Percentiles rank a stretch among this genome's conserved stretches.
phyloP scores from a whole-genome alignment of 1,140 invertebrate species.

The Meloidogyne hapla region DNA sequence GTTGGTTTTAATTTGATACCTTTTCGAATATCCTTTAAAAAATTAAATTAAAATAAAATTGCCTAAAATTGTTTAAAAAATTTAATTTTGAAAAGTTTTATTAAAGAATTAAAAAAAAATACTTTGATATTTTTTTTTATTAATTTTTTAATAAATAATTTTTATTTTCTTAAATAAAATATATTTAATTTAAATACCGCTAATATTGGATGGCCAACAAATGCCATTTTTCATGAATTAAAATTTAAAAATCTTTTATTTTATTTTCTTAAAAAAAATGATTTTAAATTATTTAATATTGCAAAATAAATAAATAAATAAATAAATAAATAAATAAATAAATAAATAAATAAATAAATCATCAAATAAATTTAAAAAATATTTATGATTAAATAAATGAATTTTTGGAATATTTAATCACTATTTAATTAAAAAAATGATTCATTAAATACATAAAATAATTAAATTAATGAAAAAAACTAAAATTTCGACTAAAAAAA shows the following conservation, averaged over 20 bases:
- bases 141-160: too few species aligned
- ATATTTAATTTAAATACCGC: constrained; percentile 22
- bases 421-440: not conserved
- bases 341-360: constrained; percentile 1
- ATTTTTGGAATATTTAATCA: not conserved
- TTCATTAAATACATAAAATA: not conserved
- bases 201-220: constrained; percentile 31
- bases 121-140: too few species aligned
- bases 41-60: not conserved
- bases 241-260: not conserved
- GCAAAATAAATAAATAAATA: too few species aligned
- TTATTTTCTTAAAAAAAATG: too few species aligned
- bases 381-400: not conserved
- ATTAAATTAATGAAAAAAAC: not conserved
- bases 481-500: not conserved
- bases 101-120: not conserved
- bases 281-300: too few species aligned
- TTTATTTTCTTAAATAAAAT: too few species aligned
- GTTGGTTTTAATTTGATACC: constrained; percentile 44
- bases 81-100: not conserved
- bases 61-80: too few species aligned
- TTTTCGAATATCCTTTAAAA: constrained; percentile 42
- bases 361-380: not conserved
- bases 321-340: too few species aligned
- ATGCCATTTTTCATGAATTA: constrained; percentile 12